Conservation (phyloP, 1,140 invertebrate species). For the Drosophila parabipectinata region DNA sequence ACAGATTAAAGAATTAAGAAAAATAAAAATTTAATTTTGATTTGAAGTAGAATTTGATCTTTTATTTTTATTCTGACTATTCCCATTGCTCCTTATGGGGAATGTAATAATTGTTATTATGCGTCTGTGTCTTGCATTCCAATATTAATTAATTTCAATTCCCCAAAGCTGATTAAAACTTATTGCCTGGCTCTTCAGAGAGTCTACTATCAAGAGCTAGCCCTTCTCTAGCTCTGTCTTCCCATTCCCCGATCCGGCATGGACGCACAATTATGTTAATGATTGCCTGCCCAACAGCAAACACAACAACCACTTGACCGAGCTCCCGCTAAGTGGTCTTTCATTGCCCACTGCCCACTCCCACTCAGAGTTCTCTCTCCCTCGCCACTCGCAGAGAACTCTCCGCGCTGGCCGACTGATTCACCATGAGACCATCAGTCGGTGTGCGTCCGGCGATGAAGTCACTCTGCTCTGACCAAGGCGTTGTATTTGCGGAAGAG, state of each 20-base stretch:
- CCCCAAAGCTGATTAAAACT: slow-evolving; percentile 32
- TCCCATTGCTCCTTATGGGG: no score
- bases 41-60: no score
- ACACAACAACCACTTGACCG: slow-evolving; percentile 59
- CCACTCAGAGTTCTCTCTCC: slow-evolving; percentile 14
- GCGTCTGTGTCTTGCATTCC: slow-evolving; percentile 15
- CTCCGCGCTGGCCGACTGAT: slow-evolving; percentile 26
- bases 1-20: no score
- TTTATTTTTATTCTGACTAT: no score
- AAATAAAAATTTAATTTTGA: no score
- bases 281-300: slow-evolving; percentile 34
- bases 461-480: slow-evolving; percentile 49
- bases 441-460: slow-evolving; percentile 63
- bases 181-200: slow-evolving; percentile 18
- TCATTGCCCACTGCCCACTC: slow-evolving; percentile 36
- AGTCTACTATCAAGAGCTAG: background rate
- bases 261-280: slow-evolving; percentile 70
- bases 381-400: slow-evolving; percentile 24
- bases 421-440: slow-evolving; percentile 49
- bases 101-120: background rate
- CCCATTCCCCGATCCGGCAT: slow-evolving; percentile 23
- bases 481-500: slow-evolving; percentile 55
- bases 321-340: slow-evolving; percentile 24
- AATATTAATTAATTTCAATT: slow-evolving; percentile 30
- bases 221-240: slow-evolving; percentile 2